Evolutionary conservation across 2,797 vertebrate genomes (phyloP).

Genomic region (Hybognathus amarus): DNA sequence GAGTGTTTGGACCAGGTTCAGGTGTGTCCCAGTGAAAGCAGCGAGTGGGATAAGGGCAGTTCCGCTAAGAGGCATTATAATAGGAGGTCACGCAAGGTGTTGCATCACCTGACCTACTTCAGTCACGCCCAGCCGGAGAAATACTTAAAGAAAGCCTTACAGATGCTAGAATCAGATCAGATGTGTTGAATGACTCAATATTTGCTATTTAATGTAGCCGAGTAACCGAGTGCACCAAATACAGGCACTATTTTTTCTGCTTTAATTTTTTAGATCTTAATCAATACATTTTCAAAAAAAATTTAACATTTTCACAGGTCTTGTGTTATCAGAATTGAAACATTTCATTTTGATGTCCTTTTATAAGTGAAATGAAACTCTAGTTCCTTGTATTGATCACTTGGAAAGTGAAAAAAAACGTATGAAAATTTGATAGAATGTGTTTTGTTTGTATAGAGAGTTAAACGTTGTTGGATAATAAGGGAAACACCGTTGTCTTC

Average conservation of each 20-base stretch:
- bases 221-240: background rate
- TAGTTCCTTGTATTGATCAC: background rate
- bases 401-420: background rate
- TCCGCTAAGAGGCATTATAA: background rate
- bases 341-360: too few relatives aligned
- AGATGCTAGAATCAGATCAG: background rate
- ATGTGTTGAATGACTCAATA: background rate
- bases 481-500: background rate
- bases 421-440: background rate
- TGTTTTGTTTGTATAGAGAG: background rate
- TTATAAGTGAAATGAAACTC: background rate
- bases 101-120: conserved; percentile 20
- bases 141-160: background rate
- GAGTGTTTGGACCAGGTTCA: conserved; percentile 21
- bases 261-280: background rate
- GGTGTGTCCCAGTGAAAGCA: conserved; percentile 33
- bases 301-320: background rate
- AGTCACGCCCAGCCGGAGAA: background rate
- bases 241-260: too few relatives aligned
- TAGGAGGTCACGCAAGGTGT: background rate
- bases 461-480: background rate
- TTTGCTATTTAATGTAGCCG: background rate
- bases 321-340: background rate
- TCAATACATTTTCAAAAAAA: too few relatives aligned
- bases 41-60: background rate